phyloP scores from a whole-genome alignment of 2,113 vertebrate genomes.

The Charadrius vociferus region DNA sequence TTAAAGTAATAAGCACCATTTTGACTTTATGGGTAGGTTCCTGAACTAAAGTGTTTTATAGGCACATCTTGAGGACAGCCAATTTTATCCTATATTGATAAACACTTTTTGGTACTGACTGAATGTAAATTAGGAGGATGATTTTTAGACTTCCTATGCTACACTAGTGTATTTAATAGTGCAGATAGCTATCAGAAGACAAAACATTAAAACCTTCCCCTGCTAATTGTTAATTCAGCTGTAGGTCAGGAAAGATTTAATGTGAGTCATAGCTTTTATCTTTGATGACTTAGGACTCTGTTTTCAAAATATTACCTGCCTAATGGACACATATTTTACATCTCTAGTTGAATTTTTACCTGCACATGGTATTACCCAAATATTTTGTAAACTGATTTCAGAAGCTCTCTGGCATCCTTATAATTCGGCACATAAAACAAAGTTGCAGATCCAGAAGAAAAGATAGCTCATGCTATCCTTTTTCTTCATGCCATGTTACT shows the following conservation, averaged over 20 bases:
- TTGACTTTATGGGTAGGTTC: neutral
- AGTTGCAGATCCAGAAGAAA: neutral
- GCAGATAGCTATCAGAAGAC: conserved; percentile 3
- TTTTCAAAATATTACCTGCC: conserved; percentile 2
- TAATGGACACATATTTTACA: conserved; percentile 36
- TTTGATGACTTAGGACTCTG: conserved; percentile 50
- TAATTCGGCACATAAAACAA: neutral
- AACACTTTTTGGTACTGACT: neutral
- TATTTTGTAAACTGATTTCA: neutral
- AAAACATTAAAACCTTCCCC: neutral
- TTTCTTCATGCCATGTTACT: neutral
- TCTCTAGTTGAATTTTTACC: neutral
- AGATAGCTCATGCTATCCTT: neutral
- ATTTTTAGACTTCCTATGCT: neutral
- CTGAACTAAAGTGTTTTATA: neutral
- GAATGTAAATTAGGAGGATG: neutral
- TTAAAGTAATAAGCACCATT: neutral
- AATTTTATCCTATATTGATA: neutral
- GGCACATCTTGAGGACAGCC: neutral
- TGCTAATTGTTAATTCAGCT: conserved; percentile 48
- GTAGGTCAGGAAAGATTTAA: conserved; percentile 11
- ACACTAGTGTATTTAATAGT: conserved; percentile 10
- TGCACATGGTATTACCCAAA: neutral
- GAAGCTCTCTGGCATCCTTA: neutral
- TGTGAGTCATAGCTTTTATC: conserved; percentile 55